These are phyloP conservation scores for Anthoptus insignis DNA, from an alignment of 2,888 invertebrate species.

Conservation along the genomic window DNA sequence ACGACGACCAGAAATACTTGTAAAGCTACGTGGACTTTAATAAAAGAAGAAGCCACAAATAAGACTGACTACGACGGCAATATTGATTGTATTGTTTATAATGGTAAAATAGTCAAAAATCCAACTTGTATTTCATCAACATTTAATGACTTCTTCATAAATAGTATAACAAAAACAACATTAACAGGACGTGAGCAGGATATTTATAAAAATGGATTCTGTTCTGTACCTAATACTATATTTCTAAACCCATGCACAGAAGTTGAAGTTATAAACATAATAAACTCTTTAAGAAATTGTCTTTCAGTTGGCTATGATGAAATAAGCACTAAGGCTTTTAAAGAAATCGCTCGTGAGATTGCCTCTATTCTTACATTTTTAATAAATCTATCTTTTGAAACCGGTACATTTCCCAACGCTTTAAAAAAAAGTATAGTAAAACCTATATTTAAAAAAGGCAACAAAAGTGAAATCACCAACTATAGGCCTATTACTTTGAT, in stretches of 20 bases:
- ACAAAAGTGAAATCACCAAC: slow-evolving; percentile 7
- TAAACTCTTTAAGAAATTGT: slow-evolving; percentile 17
- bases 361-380: neutral
- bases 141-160: slow-evolving; percentile 12
- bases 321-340: slow-evolving; percentile 10
- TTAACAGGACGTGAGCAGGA: no score
- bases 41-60: slow-evolving; percentile 1
- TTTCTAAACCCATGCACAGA: slow-evolving; percentile 5
- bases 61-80: neutral
- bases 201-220: neutral
- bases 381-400: slow-evolving; percentile 26
- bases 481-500: slow-evolving; percentile 26
- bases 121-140: slow-evolving; percentile 6
- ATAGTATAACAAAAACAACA: no score
- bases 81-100: neutral
- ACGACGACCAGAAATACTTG: neutral
- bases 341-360: no score
- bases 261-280: slow-evolving; percentile 4
- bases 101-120: neutral
- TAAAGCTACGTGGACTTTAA: slow-evolving; percentile 11
- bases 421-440: slow-evolving; percentile 18
- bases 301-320: slow-evolving; percentile 17
- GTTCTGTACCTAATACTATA: neutral
- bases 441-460: slow-evolving; percentile 10
- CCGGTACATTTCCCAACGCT: neutral